phyloP scores from a whole-genome alignment of 2,888 invertebrate species.

The Eristalis arbustorum region DNA sequence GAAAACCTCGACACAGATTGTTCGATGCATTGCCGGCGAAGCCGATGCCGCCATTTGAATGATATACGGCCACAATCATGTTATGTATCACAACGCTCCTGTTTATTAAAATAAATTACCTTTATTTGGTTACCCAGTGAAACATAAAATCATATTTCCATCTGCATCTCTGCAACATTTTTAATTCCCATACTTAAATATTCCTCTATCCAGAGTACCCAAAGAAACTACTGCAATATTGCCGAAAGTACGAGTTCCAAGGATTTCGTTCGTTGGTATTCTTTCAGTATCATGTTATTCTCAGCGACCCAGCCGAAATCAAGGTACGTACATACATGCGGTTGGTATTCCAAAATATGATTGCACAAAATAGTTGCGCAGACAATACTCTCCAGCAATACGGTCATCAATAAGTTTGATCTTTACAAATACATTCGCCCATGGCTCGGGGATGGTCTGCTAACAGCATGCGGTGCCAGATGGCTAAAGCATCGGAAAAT shows the following conservation, averaged over 20 bases:
- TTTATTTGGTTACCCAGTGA: too few relatives aligned
- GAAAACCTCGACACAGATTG: too few relatives aligned
- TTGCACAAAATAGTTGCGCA: slow-evolving; percentile 39
- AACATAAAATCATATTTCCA: too few relatives aligned
- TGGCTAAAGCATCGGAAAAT: slow-evolving; percentile 82
- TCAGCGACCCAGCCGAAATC: slow-evolving; percentile 77
- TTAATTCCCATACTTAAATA: not conserved
- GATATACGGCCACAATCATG: too few relatives aligned
- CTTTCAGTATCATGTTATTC: slow-evolving; percentile 75
- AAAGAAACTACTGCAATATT: slow-evolving; percentile 76
- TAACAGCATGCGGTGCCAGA: slow-evolving; percentile 79
- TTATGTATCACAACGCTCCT: too few relatives aligned
- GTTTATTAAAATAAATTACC: too few relatives aligned
- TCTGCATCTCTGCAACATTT: too few relatives aligned
- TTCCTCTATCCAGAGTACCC: slow-evolving; percentile 74
- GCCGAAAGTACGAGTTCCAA: slow-evolving; percentile 75
- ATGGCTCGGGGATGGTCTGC: slow-evolving; percentile 81
- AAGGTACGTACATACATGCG: slow-evolving; percentile 72
- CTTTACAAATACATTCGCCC: slow-evolving; percentile 79
- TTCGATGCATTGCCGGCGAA: too few relatives aligned
- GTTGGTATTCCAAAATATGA: not conserved
- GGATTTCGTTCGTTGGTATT: slow-evolving; percentile 74
- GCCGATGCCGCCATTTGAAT: too few relatives aligned
- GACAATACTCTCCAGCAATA: slow-evolving; percentile 78
- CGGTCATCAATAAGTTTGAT: slow-evolving; percentile 80